Evolutionary conservation across 2,113 vertebrate genomes (phyloP).

Genomic region (Sinocyclocheilus anophthalmus): DNA sequence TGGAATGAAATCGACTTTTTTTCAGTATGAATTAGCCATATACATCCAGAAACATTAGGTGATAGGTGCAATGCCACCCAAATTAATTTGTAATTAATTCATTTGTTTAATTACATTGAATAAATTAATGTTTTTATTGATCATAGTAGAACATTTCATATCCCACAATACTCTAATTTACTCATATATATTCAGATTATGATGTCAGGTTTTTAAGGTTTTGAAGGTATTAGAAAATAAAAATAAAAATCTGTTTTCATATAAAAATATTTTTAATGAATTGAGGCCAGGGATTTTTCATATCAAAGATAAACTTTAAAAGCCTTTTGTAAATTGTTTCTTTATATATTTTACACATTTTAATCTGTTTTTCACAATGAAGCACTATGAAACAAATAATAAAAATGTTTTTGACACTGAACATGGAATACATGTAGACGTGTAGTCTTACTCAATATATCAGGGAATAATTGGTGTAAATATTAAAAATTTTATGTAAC

Average conservation of each 20-base stretch:
- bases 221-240: neutral
- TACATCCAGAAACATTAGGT: neutral
- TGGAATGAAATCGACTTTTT: neutral
- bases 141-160: neutral
- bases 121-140: too few species aligned
- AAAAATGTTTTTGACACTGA: neutral
- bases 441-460: neutral
- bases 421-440: neutral
- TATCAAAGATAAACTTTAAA: too few species aligned
- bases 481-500: too few species aligned
- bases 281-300: too few species aligned
- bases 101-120: too few species aligned
- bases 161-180: neutral
- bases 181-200: neutral
- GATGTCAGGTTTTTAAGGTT: neutral
- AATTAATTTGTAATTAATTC: neutral
- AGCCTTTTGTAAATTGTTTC: neutral
- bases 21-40: neutral
- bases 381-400: neutral
- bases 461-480: too few species aligned
- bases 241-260: neutral
- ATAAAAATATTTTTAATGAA: too few species aligned
- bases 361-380: neutral
- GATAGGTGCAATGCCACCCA: neutral
- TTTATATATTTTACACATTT: neutral